Evolutionary conservation across 1,140 invertebrate genomes (phyloP).

Genomic region (Diachasma alloeum): DNA sequence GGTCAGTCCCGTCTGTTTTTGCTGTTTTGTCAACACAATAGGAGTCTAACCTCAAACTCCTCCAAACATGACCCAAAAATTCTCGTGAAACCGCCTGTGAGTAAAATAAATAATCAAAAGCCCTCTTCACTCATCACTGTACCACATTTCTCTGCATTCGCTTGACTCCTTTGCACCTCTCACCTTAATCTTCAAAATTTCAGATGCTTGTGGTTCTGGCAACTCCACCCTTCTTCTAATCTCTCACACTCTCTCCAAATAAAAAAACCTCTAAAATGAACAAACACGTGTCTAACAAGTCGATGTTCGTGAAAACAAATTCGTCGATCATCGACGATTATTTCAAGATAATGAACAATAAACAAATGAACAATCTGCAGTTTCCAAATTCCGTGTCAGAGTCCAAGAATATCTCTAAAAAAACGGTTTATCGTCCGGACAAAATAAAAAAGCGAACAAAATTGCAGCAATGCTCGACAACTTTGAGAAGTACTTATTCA

Average conservation of each 20-base stretch:
- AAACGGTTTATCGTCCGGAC: neutral
- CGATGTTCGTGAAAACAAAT: neutral
- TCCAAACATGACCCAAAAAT: too few species aligned
- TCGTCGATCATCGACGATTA: neutral
- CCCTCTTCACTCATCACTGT: too few species aligned
- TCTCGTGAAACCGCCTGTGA: too few species aligned
- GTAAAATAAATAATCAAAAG: too few species aligned
- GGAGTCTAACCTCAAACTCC: too few species aligned
- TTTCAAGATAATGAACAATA: neutral
- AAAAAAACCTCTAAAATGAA: neutral
- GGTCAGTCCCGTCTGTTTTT: too few species aligned
- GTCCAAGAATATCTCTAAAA: neutral
- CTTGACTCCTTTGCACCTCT: too few species aligned
- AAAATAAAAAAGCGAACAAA: neutral
- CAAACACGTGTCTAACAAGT: neutral
- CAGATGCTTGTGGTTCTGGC: neutral
- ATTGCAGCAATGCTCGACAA: neutral
- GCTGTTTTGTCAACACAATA: too few species aligned
- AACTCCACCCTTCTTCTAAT: neutral
- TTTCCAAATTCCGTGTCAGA: slow-evolving; percentile 13
- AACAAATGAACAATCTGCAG: neutral
- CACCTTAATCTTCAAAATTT: neutral
- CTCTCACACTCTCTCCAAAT: neutral
- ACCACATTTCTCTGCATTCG: too few species aligned
- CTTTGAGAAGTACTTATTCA: neutral